Percentiles rank a stretch among this genome's conserved stretches.
Evolutionary conservation across 2,797 vertebrate species (phyloP).

Genomic region (Myotis findleyi): DNA sequence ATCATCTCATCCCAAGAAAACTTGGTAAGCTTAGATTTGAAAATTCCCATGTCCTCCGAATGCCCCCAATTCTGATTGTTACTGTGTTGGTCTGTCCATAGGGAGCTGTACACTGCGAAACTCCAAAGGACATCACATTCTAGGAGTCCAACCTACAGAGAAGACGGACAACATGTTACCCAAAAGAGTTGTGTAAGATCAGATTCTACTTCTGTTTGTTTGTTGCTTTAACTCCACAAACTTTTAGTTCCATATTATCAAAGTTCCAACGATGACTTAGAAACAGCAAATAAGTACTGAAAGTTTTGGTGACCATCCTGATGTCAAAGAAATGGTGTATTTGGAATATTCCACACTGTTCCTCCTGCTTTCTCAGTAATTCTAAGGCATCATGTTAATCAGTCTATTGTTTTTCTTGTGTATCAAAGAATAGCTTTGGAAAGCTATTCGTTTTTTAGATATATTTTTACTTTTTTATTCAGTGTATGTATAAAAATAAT

Average conservation of each 20-base stretch:
- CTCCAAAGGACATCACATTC: conserved; percentile 76
- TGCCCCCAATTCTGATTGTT: conserved; percentile 71
- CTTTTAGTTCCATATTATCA: conserved; percentile 41
- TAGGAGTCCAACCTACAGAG: conserved; percentile 82
- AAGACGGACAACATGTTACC: conserved; percentile 82
- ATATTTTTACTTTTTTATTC: conserved; percentile 18
- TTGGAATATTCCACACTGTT: not conserved
- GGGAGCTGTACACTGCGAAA: conserved; percentile 83
- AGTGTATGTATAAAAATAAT: not conserved
- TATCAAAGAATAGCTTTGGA: not conserved
- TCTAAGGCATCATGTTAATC: not conserved
- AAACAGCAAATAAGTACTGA: not conserved
- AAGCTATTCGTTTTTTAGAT: not conserved
- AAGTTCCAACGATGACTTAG: not conserved
- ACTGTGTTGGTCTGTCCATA: conserved; percentile 81
- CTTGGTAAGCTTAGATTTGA: not conserved
- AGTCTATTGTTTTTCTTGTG: not conserved
- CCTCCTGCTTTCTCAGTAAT: not conserved
- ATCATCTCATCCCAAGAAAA: not conserved
- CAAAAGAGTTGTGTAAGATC: conserved; percentile 88
- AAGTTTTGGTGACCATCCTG: not conserved
- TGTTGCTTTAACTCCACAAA: conserved; percentile 2
- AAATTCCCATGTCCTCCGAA: conserved; percentile 44
- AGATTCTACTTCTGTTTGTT: conserved; percentile 72
- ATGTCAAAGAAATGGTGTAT: not conserved